Evolutionary conservation across 2,113 vertebrate genomes (phyloP), one percentile per base, ranked within the genome.

Genomic region (Microtus richardsoni): DNA sequence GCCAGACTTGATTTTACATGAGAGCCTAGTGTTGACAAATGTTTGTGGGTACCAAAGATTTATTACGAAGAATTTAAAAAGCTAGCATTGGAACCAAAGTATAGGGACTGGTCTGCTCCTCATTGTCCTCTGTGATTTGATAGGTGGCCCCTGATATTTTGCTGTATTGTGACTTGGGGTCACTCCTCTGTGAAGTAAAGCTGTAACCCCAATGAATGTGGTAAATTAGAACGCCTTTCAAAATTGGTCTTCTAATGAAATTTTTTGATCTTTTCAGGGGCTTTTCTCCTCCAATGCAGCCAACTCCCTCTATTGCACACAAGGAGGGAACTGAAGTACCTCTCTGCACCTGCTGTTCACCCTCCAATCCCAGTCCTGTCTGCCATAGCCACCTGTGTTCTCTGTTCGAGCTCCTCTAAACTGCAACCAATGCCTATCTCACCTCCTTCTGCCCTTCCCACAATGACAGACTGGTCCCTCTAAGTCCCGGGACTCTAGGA

Each of bases 1-100:
- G 52, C 3, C 4, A 71, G n/a, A 66, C 19, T 75, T 16, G 28
- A 93, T 80, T 95, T 91, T 89, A 71, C 68, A 41, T 47, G 62
- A 91, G 62, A 87, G 36, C 58, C 52, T 54, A 28, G 39, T 21
- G 0, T 75, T 94, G 49, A 89, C 39, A 83, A 78, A 33, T 79
- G 49, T 66, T n/a, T 78, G 36, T 75, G 33, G 26, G 41, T 47
- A 74, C 3, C 41, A 83, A 94, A 87, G n/a, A 74, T 58, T 87
- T 85, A 80, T 70, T 85, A 82, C 71, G n/a, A 74, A 71, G 24
- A 47, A 77, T 62, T 22, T 64, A 41, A 54, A 89, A 52, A 3
- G 8, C 36, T 39, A 71, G 19, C 26, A 91, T 33, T 64, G 78
- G 90, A 60, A 74, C 5, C 13, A 22, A 83, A 93, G 41, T 21